Conservation (phyloP, 2,797 vertebrate species). For the Nothura maculosa region DNA sequence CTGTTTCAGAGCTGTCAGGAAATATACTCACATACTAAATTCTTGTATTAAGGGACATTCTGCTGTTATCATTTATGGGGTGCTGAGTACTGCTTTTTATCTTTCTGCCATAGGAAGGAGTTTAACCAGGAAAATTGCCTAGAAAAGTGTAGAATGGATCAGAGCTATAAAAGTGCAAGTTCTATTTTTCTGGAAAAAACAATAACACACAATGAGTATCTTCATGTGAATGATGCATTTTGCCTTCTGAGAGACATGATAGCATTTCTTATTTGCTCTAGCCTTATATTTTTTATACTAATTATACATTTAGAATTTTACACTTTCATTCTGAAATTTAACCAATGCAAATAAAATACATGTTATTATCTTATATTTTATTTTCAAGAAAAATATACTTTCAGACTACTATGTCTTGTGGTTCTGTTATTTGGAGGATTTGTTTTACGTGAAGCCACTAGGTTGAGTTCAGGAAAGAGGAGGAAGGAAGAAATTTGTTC, state of each 20-base stretch:
- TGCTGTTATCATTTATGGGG: neutral
- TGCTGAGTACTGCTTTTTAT: neutral
- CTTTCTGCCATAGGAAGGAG: neutral
- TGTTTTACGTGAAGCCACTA: neutral
- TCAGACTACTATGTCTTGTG: neutral
- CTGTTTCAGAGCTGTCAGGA: neutral
- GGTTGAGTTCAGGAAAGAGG: neutral
- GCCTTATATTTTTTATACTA: neutral
- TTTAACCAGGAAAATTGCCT: neutral
- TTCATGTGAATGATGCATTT: neutral
- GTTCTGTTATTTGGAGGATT: neutral
- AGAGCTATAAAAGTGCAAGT: neutral
- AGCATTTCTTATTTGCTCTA: neutral
- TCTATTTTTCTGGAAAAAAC: neutral
- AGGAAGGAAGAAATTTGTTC: constrained; percentile 2
- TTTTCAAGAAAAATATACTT: neutral
- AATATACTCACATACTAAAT: neutral
- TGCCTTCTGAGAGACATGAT: neutral
- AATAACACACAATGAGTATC: neutral
- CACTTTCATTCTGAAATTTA: neutral
- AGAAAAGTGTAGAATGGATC: neutral
- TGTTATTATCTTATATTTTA: neutral
- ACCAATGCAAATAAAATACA: neutral
- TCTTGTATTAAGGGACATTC: neutral
- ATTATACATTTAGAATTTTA: neutral